Percentiles rank a stretch among this genome's conserved stretches.
Evolutionary conservation across 2,888 invertebrate species (phyloP).

Genomic region (Drosophila parthenogenetica): DNA sequence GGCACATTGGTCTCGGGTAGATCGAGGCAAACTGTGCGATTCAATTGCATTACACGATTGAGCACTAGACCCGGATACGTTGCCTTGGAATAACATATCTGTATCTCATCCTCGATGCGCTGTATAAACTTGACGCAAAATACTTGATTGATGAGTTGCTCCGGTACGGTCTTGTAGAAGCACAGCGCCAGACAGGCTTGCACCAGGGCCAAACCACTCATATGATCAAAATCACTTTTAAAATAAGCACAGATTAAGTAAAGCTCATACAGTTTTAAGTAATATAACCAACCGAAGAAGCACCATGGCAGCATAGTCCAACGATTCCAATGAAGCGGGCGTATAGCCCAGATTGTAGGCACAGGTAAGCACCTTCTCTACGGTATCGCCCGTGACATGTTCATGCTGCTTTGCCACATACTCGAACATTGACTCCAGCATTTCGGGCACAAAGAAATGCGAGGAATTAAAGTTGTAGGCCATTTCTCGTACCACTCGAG

Average conservation of each 20-base stretch:
- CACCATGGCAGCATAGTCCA: constrained; percentile 84
- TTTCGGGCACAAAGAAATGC: constrained; percentile 85
- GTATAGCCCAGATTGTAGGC: constrained; percentile 86
- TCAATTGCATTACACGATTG: constrained; percentile 87
- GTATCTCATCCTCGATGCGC: constrained; percentile 87
- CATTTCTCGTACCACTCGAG: constrained; percentile 85
- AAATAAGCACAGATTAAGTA: not conserved
- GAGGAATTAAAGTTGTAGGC: constrained; percentile 84
- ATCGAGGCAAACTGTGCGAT: constrained; percentile 88
- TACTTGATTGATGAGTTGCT: constrained; percentile 86
- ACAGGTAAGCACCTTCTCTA: constrained; percentile 86
- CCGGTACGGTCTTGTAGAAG: constrained; percentile 86
- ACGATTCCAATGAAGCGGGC: constrained; percentile 84
- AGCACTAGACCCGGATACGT: constrained; percentile 87
- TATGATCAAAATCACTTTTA: constrained; percentile 86
- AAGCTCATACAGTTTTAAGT: not conserved
- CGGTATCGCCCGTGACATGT: constrained; percentile 86
- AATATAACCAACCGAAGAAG: constrained; percentile 83
- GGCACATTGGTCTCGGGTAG: constrained; percentile 88
- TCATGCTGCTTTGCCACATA: constrained; percentile 85
- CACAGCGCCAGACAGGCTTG: constrained; percentile 86
- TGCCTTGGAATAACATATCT: constrained; percentile 86
- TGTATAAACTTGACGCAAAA: constrained; percentile 88
- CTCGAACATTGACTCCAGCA: constrained; percentile 85
- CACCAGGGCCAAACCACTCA: constrained; percentile 86